Evolutionary conservation across 2,797 vertebrate species (phyloP).

Genomic region (Malurus leucopterus): DNA sequence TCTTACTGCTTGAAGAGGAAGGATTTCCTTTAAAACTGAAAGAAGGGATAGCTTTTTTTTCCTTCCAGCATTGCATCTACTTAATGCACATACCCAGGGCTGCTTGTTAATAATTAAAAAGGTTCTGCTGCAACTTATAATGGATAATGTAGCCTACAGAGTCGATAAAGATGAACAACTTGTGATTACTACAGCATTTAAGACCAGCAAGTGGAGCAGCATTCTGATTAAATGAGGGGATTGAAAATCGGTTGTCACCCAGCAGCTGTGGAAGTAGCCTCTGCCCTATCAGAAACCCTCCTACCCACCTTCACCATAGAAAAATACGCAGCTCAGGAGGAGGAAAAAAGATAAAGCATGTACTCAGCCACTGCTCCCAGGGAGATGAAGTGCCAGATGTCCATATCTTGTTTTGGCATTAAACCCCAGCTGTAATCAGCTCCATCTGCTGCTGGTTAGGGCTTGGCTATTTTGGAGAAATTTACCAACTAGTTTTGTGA

Average conservation of each 20-base stretch:
- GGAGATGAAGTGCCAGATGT: not conserved
- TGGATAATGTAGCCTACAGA: not conserved
- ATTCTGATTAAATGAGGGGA: not conserved
- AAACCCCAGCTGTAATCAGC: not conserved
- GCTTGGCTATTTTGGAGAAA: not conserved
- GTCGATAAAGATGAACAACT: not conserved
- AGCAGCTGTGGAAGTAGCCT: not conserved
- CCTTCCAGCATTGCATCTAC: not conserved
- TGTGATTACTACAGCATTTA: not conserved
- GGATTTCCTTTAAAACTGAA: not conserved
- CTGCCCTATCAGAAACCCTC: not conserved
- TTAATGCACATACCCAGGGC: not conserved
- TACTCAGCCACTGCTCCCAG: not conserved
- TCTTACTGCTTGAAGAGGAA: not conserved
- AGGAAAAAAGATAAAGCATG: not conserved
- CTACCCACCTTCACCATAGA: not conserved
- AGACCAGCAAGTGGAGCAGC: not conserved
- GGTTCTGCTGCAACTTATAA: not conserved
- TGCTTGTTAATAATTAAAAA: slow-evolving; percentile 38
- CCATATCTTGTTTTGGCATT: not conserved
- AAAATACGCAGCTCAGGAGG: not conserved
- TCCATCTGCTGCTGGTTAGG: not conserved
- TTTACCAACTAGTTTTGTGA: not conserved
- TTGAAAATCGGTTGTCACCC: not conserved
- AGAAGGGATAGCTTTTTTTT: not conserved